phyloP scores from a whole-genome alignment of 2,888 invertebrate species.

The Auanema freiburgensis region DNA sequence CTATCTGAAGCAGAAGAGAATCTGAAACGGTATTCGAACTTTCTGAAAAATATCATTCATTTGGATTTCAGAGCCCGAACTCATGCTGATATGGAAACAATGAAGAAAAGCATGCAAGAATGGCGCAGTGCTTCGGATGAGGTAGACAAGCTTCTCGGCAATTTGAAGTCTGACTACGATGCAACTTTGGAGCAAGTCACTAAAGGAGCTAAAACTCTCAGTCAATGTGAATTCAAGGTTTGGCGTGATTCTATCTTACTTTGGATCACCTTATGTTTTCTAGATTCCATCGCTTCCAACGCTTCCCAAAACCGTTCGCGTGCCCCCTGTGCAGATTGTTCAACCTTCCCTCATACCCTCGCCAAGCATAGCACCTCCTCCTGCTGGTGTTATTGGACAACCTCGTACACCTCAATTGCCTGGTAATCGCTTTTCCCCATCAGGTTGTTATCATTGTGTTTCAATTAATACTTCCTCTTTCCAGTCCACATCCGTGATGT shows the following conservation, averaged over 20 bases:
- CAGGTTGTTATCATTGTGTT: not conserved
- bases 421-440: constrained; percentile 1
- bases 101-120: constrained; percentile 31
- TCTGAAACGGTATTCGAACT: constrained; percentile 15
- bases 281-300: constrained; percentile 22
- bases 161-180: constrained; percentile 30
- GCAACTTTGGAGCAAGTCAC: constrained; percentile 33
- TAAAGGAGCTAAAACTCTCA: constrained; percentile 31
- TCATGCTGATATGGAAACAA: constrained; percentile 29
- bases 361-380: constrained; percentile 24
- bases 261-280: constrained; percentile 6
- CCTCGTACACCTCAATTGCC: constrained; percentile 19
- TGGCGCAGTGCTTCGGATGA: constrained; percentile 36
- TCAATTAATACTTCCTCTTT: not conserved
- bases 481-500: not conserved
- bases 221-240: constrained; percentile 28
- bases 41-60: not conserved
- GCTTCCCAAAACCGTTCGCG: constrained; percentile 40
- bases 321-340: constrained; percentile 43
- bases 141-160: constrained; percentile 22
- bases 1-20: constrained; percentile 33
- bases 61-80: constrained; percentile 31
- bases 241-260: not conserved
- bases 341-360: constrained; percentile 30
- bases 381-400: constrained; percentile 45